Conservation (phyloP, 2,797 vertebrate species). For the Anolis apletophallus region DNA sequence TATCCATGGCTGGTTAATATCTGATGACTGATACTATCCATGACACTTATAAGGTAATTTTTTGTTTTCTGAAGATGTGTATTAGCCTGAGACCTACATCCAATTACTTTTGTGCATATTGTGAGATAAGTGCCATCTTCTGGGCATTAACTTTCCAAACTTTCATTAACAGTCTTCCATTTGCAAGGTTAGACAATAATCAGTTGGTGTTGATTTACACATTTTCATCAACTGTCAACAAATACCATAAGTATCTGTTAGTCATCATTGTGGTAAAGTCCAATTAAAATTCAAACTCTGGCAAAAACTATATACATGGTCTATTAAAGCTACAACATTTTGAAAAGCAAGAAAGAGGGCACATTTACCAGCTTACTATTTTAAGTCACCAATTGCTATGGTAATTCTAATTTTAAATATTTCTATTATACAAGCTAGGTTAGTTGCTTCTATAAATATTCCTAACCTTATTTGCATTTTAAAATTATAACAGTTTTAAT, state of each 20-base stretch:
- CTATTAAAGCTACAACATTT: no score
- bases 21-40: background rate
- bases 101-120: background rate
- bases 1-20: no score
- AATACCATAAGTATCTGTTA: background rate
- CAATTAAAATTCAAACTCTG: background rate
- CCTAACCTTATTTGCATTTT: no score
- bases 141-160: background rate
- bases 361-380: no score
- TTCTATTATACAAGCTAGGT: no score
- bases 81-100: background rate
- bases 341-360: no score
- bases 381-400: no score
- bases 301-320: background rate
- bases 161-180: background rate
- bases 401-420: no score
- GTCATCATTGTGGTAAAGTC: background rate
- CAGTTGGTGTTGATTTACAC: background rate
- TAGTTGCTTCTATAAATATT: no score
- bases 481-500: no score
- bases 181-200: background rate
- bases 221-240: background rate
- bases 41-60: background rate
- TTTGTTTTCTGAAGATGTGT: background rate
- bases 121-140: background rate